Conservation (phyloP, 2,797 vertebrate species). For the Gadopsis marmoratus region DNA sequence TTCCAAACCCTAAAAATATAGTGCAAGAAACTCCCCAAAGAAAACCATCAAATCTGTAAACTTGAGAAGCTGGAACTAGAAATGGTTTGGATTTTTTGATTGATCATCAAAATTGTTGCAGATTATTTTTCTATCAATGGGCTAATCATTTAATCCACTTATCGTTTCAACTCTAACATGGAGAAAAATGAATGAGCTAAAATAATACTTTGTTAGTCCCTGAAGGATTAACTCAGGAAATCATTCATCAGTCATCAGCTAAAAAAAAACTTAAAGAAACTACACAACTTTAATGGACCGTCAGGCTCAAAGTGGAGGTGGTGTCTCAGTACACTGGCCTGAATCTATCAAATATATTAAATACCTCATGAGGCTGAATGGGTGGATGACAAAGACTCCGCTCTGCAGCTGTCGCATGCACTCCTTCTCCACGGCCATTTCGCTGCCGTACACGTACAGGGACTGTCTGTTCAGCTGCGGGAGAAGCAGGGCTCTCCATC, state of each 20-base stretch:
- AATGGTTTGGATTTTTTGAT: neutral
- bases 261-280: constrained; percentile 23
- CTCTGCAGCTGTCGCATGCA: constrained; percentile 82
- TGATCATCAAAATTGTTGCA: neutral
- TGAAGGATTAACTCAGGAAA: no score
- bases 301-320: neutral
- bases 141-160: neutral
- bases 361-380: constrained; percentile 87
- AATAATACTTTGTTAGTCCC: neutral
- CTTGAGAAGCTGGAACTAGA: neutral
- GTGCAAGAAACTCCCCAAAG: neutral
- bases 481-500: constrained; percentile 83
- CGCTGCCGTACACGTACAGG: constrained; percentile 86
- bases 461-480: constrained; percentile 87
- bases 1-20: neutral
- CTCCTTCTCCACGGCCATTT: constrained; percentile 86
- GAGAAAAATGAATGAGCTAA: neutral
- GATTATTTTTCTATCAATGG: neutral
- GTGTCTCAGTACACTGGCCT: constrained; percentile 39
- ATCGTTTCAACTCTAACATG: neutral
- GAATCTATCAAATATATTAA: constrained; percentile 49
- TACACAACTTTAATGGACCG: constrained; percentile 22
- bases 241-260: no score
- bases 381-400: constrained; percentile 86
- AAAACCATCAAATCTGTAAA: neutral